Evolutionary conservation across 37 sponge, comb jelly and placozoan species (phyloP).

Genomic region (Dysidea cf. avara): DNA sequence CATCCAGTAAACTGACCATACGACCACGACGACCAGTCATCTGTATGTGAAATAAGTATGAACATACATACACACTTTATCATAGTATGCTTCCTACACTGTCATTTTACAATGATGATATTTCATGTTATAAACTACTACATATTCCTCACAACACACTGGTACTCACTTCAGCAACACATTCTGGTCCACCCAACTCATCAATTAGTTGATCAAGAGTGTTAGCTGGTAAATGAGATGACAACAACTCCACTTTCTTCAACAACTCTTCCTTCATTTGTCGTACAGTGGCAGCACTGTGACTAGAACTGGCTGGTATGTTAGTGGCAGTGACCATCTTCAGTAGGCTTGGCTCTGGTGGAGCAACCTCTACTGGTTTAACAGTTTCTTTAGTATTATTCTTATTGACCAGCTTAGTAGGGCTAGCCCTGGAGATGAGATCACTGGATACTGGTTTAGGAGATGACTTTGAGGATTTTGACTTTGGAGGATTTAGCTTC

Average conservation of each 20-base stretch:
- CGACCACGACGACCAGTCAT: slow-evolving; percentile 95
- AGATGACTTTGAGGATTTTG: no score
- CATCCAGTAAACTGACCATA: slow-evolving; percentile 68
- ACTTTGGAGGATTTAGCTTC: no score
- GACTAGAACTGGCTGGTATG: no score
- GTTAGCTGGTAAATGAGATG: slow-evolving; percentile 79
- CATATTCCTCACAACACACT: background rate
- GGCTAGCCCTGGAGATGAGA: no score
- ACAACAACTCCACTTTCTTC: slow-evolving; percentile 64
- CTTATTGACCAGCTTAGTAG: no score
- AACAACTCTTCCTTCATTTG: slow-evolving; percentile 84
- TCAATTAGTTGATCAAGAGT: slow-evolving; percentile 92
- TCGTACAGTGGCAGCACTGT: background rate
- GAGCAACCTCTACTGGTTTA: no score
- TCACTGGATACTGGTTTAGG: no score
- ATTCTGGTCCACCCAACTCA: slow-evolving; percentile 80
- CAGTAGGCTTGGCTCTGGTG: no score
- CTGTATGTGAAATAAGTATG: slow-evolving; percentile 25
- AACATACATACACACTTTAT: slow-evolving; percentile 3
- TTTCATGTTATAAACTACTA: background rate
- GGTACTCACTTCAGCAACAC: slow-evolving; percentile 52
- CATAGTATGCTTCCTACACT: background rate
- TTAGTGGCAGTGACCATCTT: no score
- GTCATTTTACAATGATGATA: background rate
- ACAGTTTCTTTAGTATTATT: no score